Conservation (phyloP, 2,888 invertebrate species). For the Andrena haemorrhoa region DNA sequence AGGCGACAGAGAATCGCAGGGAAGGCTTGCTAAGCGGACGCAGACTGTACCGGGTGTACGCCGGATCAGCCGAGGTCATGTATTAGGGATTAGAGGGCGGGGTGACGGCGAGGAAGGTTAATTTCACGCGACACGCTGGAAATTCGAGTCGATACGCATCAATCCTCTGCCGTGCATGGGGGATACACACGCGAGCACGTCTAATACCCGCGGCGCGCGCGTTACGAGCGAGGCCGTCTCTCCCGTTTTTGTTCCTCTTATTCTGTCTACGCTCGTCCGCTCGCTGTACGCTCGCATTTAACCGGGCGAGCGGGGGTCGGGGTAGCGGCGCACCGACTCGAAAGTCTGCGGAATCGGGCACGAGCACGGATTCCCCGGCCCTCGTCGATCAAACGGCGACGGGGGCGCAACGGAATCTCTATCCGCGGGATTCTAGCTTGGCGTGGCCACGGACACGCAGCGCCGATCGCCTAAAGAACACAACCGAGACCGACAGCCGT, state of each 20-base stretch:
- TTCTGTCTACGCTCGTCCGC: slow-evolving; percentile 69
- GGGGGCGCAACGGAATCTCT: slow-evolving; percentile 5
- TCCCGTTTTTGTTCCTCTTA: slow-evolving; percentile 67
- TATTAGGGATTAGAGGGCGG: slow-evolving; percentile 23
- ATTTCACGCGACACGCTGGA: slow-evolving; percentile 60
- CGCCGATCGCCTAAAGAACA: slow-evolving; percentile 4
- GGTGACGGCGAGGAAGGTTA: slow-evolving; percentile 31
- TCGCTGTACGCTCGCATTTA: slow-evolving; percentile 66
- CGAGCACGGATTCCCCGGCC: slow-evolving; percentile 50
- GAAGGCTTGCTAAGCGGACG: too few species aligned
- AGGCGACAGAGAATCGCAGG: too few species aligned
- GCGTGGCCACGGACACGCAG: slow-evolving; percentile 2
- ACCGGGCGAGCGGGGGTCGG: slow-evolving; percentile 32
- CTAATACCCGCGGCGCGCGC: slow-evolving; percentile 58
- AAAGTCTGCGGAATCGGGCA: slow-evolving; percentile 55
- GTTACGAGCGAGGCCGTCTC: slow-evolving; percentile 60
- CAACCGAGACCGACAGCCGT: not conserved
- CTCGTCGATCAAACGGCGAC: slow-evolving; percentile 42
- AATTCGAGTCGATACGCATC: slow-evolving; percentile 66
- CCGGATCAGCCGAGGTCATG: not conserved
- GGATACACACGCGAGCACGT: slow-evolving; percentile 51
- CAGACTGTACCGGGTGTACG: not conserved
- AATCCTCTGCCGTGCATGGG: slow-evolving; percentile 46
- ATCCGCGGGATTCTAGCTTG: not conserved
- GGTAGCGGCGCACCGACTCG: slow-evolving; percentile 58